Evolutionary conservation across 2,888 invertebrate genomes (phyloP).

Genomic region (Escarpia spicata): DNA sequence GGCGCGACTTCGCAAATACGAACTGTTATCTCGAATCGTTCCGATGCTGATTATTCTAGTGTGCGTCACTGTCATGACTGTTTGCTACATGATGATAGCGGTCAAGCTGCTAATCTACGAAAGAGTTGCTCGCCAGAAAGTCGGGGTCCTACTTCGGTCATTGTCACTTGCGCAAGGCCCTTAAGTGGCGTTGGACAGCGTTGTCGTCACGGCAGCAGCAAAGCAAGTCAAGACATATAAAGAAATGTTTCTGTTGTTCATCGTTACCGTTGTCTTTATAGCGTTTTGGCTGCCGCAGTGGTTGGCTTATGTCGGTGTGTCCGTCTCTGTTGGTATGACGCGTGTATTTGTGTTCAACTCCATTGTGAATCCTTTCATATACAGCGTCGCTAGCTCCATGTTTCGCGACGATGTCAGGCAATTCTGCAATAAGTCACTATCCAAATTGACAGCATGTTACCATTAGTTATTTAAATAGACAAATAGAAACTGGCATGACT

Average conservation of each 20-base stretch:
- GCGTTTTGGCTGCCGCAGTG: background rate
- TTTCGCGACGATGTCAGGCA: background rate
- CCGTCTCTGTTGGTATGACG: background rate
- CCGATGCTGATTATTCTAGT: background rate
- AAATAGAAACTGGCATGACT: no score
- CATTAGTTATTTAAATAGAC: background rate
- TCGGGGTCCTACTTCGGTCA: background rate
- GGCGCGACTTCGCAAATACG: background rate
- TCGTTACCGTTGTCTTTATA: background rate
- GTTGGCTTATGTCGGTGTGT: background rate
- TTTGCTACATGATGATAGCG: background rate
- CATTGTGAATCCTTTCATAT: background rate
- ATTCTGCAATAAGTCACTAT: background rate
- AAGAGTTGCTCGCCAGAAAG: background rate
- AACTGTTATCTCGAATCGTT: background rate
- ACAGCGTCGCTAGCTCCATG: background rate
- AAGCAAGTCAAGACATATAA: background rate
- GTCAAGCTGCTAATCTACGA: background rate
- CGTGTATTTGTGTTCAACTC: background rate
- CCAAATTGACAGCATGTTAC: background rate
- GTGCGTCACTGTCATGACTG: background rate
- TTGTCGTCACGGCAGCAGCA: background rate
- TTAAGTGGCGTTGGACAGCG: background rate
- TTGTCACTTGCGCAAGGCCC: background rate
- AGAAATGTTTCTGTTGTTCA: background rate